A percentile compares a stretch with the other conserved stretches of the same genome.
These are phyloP conservation scores for Eretmochelys imbricata DNA, from an alignment of 2,113 vertebrate genomes.

Conservation along the genomic window DNA sequence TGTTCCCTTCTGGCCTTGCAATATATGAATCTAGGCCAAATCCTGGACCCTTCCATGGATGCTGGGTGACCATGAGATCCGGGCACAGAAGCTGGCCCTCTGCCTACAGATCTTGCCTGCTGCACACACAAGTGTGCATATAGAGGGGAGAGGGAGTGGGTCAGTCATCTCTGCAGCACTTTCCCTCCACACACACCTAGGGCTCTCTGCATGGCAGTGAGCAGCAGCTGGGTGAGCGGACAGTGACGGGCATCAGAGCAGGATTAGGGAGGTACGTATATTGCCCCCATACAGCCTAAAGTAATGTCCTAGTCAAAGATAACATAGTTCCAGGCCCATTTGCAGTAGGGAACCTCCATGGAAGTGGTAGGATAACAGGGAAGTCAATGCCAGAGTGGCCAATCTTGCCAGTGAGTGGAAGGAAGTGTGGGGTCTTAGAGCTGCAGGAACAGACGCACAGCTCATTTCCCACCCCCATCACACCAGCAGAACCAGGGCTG, in stretches of 20 bases:
- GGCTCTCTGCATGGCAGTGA: background rate
- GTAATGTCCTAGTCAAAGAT: background rate
- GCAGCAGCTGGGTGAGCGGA: background rate
- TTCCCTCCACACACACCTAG: background rate
- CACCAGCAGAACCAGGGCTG: background rate
- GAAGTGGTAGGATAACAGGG: accelerated
- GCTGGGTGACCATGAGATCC: background rate
- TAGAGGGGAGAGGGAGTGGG: background rate
- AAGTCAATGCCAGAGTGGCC: background rate
- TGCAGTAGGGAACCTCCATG: background rate
- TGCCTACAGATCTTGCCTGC: background rate
- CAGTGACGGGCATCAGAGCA: background rate
- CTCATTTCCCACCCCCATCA: background rate
- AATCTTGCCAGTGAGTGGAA: background rate
- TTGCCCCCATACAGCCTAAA: background rate
- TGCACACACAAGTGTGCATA: background rate
- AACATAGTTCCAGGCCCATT: background rate
- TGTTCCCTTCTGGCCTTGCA: background rate
- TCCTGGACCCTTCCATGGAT: background rate
- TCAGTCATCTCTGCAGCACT: background rate
- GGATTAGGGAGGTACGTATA: background rate
- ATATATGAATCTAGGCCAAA: background rate
- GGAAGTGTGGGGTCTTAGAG: background rate
- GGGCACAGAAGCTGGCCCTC: background rate
- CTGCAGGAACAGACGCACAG: background rate